A percentile compares a stretch with the other conserved stretches of the same genome.
phyloP scores from a whole-genome alignment of 2,888 invertebrate species.

The Cephalotes varians region DNA sequence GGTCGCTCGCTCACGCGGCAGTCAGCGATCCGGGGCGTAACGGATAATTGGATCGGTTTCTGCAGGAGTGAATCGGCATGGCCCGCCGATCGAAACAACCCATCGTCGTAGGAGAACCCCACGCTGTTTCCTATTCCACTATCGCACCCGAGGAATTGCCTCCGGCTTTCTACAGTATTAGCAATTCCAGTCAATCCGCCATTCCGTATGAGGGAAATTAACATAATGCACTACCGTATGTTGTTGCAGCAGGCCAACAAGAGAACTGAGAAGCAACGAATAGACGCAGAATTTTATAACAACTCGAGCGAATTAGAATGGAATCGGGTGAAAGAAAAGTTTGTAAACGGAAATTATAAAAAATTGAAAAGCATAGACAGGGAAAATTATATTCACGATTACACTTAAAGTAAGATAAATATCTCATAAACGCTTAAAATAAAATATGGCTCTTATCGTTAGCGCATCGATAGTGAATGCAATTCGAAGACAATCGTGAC shows the following conservation, averaged over 20 bases:
- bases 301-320: neutral
- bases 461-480: neutral
- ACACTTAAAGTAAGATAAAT: neutral
- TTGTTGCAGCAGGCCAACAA: neutral
- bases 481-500: neutral
- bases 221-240: neutral
- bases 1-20: conserved; percentile 43
- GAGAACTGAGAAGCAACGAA: neutral
- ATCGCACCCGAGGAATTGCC: neutral
- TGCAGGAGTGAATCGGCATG: conserved; percentile 64
- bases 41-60: conserved; percentile 73
- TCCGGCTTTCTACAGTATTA: neutral
- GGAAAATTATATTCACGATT: neutral
- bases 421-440: neutral
- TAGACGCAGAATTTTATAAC: neutral
- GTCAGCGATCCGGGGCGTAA: conserved; percentile 35
- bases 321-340: too few species aligned
- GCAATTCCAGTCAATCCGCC: neutral
- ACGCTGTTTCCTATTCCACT: neutral
- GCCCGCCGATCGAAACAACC: conserved; percentile 57
- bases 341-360: neutral
- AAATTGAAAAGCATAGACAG: neutral
- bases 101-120: neutral
- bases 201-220: neutral
- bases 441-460: neutral